These are phyloP conservation scores for Grus americana DNA, from an alignment of 2,113 vertebrate species.

Conservation along the genomic window DNA sequence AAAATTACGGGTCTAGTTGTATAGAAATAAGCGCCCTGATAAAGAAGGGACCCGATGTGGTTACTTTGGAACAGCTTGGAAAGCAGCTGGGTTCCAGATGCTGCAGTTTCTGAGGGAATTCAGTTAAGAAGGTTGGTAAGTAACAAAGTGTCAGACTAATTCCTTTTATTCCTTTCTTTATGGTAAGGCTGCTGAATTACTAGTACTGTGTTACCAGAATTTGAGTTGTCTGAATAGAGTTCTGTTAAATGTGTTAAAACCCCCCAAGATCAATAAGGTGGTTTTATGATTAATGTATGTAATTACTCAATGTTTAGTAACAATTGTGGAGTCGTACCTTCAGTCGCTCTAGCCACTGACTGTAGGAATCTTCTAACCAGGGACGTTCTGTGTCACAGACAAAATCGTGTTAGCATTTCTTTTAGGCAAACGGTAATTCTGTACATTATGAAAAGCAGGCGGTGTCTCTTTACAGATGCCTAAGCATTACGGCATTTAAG, in stretches of 20 bases:
- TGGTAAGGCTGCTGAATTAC: background rate
- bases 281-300: background rate
- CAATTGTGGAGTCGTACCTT: constrained; percentile 72
- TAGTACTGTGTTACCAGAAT: too few relatives aligned
- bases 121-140: background rate
- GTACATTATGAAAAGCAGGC: background rate
- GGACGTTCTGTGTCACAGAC: constrained; percentile 82
- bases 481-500: background rate
- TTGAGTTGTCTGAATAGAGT: background rate
- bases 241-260: background rate
- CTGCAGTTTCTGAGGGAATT: background rate
- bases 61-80: background rate
- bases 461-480: background rate
- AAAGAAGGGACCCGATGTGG: background rate
- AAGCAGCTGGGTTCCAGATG: background rate
- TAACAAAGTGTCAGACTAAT: background rate
- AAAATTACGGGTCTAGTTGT: accelerated
- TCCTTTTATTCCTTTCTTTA: background rate
- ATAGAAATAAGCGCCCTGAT: background rate
- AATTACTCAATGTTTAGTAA: background rate
- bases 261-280: background rate
- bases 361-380: constrained; percentile 92
- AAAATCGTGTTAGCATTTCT: background rate
- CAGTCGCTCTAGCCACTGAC: constrained; percentile 87
- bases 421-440: background rate